Percentiles rank a stretch among this genome's conserved stretches.
Evolutionary conservation across 2,888 invertebrate genomes (phyloP).

Genomic region (Sylvicola cinctus): DNA sequence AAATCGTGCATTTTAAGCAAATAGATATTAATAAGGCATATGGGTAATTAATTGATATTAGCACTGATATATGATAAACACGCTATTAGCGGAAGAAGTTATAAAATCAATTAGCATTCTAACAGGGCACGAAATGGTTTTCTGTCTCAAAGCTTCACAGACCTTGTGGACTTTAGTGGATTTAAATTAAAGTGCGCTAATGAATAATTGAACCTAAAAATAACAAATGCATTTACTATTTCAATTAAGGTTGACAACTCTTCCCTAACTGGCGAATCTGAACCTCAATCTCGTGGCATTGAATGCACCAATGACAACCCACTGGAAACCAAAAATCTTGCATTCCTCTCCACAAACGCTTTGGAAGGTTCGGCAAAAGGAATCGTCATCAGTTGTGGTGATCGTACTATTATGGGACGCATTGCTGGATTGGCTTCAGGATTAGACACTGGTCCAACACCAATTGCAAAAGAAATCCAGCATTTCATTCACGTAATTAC

Average conservation of each 20-base stretch:
- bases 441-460: slow-evolving; percentile 89
- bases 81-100: no score
- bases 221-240: no score
- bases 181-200: no score
- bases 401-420: slow-evolving; percentile 90
- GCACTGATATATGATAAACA: no score
- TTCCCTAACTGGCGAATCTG: slow-evolving; percentile 86
- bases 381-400: slow-evolving; percentile 85
- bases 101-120: no score
- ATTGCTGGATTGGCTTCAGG: slow-evolving; percentile 89
- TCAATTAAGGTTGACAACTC: slow-evolving; percentile 80
- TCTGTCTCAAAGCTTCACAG: no score
- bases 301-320: slow-evolving; percentile 91
- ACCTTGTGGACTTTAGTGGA: no score
- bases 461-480: slow-evolving; percentile 96
- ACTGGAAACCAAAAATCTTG: slow-evolving; percentile 83
- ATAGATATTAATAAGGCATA: no score
- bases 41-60: no score
- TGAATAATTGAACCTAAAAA: no score
- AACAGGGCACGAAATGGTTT: no score
- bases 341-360: slow-evolving; percentile 90
- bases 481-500: slow-evolving; percentile 99
- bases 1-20: no score
- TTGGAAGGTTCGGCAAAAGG: slow-evolving; percentile 85
- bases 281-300: slow-evolving; percentile 77